A percentile compares a stretch with the other conserved stretches of the same genome.
Conservation (phyloP, 2,113 vertebrate genomes). For the Vicugna pacos region DNA sequence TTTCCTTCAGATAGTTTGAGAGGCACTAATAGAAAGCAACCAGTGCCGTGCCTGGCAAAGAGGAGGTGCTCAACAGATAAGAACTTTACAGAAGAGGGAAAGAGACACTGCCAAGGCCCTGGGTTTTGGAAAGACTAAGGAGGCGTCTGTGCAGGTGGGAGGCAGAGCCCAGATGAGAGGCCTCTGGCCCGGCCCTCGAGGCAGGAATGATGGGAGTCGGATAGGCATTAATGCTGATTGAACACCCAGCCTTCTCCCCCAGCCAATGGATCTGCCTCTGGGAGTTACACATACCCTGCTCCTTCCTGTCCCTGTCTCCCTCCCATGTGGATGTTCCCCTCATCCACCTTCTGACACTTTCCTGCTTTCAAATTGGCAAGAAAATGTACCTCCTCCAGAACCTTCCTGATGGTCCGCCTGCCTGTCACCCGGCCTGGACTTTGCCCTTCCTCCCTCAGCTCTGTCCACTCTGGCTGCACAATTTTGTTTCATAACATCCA, state of each 20-base stretch:
- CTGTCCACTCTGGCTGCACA: neutral
- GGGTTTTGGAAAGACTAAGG: neutral
- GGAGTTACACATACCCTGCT: too few species aligned
- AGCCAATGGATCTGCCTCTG: neutral
- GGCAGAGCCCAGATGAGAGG: neutral
- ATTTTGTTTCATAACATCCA: constrained; percentile 24
- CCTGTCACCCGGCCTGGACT: neutral
- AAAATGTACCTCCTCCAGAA: neutral
- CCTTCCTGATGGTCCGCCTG: neutral
- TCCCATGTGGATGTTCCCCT: rapidly evolving
- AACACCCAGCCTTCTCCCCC: neutral
- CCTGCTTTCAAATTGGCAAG: neutral
- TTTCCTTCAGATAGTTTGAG: neutral
- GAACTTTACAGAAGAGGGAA: neutral
- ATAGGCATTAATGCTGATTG: neutral
- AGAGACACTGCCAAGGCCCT: neutral
- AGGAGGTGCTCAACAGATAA: neutral
- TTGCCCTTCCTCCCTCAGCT: neutral
- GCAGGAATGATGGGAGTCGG: neutral
- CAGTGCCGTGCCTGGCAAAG: neutral
- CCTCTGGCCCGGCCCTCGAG: neutral
- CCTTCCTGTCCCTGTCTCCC: neutral
- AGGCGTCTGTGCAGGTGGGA: neutral
- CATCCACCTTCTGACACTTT: neutral
- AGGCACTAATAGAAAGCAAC: neutral